Evolutionary conservation across 2,113 vertebrate species (phyloP), one percentile per base, ranked within the genome.

Genomic region (Pomatorhinus ruficollis): DNA sequence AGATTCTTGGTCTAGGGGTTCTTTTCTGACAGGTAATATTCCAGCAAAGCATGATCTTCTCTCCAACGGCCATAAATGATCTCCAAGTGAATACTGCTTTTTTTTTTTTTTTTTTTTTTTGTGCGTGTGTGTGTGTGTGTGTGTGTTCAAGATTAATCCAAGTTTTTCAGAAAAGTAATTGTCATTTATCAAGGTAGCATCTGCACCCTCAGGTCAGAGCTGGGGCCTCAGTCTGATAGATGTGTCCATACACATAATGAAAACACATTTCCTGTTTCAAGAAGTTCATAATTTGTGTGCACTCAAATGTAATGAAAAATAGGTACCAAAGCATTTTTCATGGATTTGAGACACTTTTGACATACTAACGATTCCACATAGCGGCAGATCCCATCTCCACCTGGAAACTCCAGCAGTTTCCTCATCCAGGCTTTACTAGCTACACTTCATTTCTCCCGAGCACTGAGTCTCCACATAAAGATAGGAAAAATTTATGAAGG

Each of bases 21-120:
- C 69, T 94, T 87, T 97, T 87, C 87, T 96, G 90, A 96, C 92
- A 94, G 65, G 87, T 93, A 94, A 96, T 93, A 94, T 68, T 87
- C 78, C 61, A 93, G 68, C 25, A 85, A 90, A 94, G 66, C 63
- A 90, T 22, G 27, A 57, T 87, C 63, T 69, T 87, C 49, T 90
- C 94, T 93, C 94, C 65, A 87, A 90, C 2, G 39, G 71, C 82
- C 71, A 52, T n/a, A 92, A 93, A 94, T 44, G 71, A 91, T 93
- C 78, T 90, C 57, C 64, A 77, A 81, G 60, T 52, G 82, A 94
- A 93, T 2, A 6, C 52, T 79, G 69, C 40, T 78, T 49, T 77
- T 84, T 78, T 50, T 77, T 33, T 87, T 78, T 45, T 71, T 31
- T 44, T n/a, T n/a, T n/a, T n/a, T n/a, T n/a, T n/a, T n/a, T n/a